Percentiles rank a stretch among this genome's conserved stretches.
These are phyloP conservation scores for Sardina pilchardus DNA, from an alignment of 2,113 vertebrate genomes.

Conservation along the genomic window DNA sequence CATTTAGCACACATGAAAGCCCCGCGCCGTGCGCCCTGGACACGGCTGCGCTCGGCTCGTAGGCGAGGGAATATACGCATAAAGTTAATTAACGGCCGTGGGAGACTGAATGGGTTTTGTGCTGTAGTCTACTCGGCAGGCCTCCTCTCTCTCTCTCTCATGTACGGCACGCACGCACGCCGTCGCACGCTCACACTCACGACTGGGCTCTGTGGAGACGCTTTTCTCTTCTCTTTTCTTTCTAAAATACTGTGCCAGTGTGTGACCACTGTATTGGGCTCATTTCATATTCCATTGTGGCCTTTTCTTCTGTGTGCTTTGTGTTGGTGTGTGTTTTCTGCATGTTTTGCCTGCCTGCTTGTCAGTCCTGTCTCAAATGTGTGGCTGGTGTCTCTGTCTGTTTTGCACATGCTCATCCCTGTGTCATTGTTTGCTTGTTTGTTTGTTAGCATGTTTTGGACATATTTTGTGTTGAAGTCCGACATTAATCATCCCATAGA, in stretches of 20 bases:
- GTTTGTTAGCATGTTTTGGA: not conserved
- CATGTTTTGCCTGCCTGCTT: not conserved
- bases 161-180: too few species aligned
- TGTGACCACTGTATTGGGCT: too few species aligned
- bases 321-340: not conserved
- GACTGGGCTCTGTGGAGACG: too few species aligned
- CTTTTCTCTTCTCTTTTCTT: too few species aligned
- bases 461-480: not conserved
- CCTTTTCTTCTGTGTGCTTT: not conserved
- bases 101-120: not conserved
- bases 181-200: too few species aligned
- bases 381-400: not conserved
- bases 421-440: not conserved
- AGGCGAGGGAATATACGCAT: not conserved
- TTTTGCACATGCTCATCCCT: not conserved
- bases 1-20: slow-evolving; percentile 11
- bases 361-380: not conserved
- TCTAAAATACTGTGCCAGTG: too few species aligned
- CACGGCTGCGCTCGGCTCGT: slow-evolving; percentile 9
- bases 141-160: not conserved
- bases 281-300: not conserved
- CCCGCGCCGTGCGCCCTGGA: not conserved
- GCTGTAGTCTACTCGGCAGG: not conserved
- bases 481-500: not conserved
- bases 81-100: slow-evolving; percentile 3